These are phyloP conservation scores for Tetragonula clypearis DNA, from an alignment of 1,140 invertebrate species.

Conservation along the genomic window DNA sequence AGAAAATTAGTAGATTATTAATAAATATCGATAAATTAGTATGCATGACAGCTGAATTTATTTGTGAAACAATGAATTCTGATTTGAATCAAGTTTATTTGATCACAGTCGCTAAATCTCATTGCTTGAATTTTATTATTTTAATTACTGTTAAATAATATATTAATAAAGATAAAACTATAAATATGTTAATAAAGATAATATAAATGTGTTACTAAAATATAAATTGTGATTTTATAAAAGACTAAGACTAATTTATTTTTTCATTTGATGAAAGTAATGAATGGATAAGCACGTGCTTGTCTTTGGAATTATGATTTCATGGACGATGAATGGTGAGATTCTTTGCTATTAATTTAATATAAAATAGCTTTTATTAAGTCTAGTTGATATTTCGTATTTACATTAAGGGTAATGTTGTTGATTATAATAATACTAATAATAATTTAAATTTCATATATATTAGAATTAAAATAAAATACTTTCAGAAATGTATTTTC, in stretches of 20 bases:
- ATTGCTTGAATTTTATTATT: not conserved
- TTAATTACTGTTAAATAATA: not conserved
- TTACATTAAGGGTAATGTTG: not conserved
- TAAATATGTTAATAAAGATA: not conserved
- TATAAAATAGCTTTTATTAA: not conserved
- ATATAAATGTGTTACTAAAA: not conserved
- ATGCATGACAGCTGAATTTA: not conserved
- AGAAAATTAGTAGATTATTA: not conserved
- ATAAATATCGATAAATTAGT: not conserved
- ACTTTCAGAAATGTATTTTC: not conserved
- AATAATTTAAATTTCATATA: not conserved
- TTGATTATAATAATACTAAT: not conserved
- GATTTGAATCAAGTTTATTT: not conserved
- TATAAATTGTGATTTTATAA: not conserved
- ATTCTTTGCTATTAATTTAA: not conserved
- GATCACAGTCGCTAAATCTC: not conserved
- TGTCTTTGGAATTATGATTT: not conserved
- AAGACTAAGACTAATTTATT: not conserved
- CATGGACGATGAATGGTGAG: not conserved
- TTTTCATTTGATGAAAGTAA: not conserved
- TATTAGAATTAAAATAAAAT: not conserved
- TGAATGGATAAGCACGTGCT: not conserved
- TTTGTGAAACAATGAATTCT: not conserved
- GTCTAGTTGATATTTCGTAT: not conserved
- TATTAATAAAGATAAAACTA: not conserved